Evolutionary conservation across 2,888 invertebrate species (phyloP), one percentile per base, ranked within the genome.

Genomic region (Rhagophthalmus giganteus): DNA sequence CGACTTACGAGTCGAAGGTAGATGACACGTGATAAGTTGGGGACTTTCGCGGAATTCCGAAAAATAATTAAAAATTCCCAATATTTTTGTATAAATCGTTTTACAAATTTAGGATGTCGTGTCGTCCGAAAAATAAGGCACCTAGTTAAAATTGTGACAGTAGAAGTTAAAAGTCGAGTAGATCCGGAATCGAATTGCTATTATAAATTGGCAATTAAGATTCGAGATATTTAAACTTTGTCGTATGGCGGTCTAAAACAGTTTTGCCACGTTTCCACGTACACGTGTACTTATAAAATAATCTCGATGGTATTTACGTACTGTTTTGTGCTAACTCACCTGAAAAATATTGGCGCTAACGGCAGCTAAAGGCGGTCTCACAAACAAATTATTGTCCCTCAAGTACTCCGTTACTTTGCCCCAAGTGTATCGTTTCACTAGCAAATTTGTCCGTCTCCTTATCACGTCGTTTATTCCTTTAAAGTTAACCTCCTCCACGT

Each of bases 401-500:
- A 91, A 78, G 65, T 86, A 91, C 63, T 91, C 90, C 1, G 81
- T 74, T 13, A 91, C 85, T 65, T 84, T 85, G 1, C 89, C 89
- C 71, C 84, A 83, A 0, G 90, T 88, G 61, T 88, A 85, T 59
- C 89, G 82, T 65, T 89, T 87, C 0, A 92, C 84, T 30, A 91
- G 73, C 14, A 90, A 76, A 72, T 92, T 92, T 0, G 90, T 90
- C 58, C 90, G 78, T 50, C 90, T 78, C 34, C 91, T 79, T n/a
- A 90, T 85, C 2, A 90, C 83, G 63, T 92, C 91, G 46, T 88
- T 88, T 15, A 93, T 87, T 13, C 87, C 82, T 58, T 86, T 86
- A 66, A 90, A 92, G 61, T 88, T 88, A 0, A 89, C 84, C 72
- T 93, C 91, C 67, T 91, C 90, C 0, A 92, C 90, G 48, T 88